Evolutionary conservation across 2,888 invertebrate species (phyloP).

Genomic region (Phyllotreta striolata): DNA sequence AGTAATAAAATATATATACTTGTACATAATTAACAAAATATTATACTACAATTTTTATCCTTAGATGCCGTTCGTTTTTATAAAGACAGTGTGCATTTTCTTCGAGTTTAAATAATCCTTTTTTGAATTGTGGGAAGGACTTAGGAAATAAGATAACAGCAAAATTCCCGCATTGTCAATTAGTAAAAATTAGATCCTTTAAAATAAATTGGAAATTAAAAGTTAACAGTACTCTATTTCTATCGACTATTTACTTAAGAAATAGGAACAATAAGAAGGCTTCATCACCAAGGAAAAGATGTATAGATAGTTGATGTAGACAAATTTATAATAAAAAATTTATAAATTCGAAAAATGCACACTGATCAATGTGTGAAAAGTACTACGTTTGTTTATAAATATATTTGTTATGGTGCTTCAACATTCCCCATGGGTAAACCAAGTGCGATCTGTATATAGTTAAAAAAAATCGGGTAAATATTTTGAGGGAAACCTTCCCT

Average conservation of each 20-base stretch:
- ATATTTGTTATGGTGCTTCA: slow-evolving; percentile 28
- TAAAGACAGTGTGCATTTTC: slow-evolving; percentile 32
- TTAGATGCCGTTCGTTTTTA: slow-evolving; percentile 32
- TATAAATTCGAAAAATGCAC: slow-evolving; percentile 19
- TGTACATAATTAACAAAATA: slow-evolving; percentile 32
- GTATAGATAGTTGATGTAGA: no score
- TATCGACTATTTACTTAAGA: no score
- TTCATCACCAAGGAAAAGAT: no score
- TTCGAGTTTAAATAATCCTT: background rate
- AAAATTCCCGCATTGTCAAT: no score
- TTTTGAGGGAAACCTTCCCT: slow-evolving; percentile 30
- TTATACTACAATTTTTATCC: slow-evolving; percentile 40
- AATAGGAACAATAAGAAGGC: no score
- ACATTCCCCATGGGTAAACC: slow-evolving; percentile 22
- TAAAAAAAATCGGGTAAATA: slow-evolving; percentile 33
- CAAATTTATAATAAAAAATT: background rate
- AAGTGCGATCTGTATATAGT: slow-evolving; percentile 40
- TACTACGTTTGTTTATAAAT: slow-evolving; percentile 32
- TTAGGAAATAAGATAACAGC: no score
- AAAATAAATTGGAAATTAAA: background rate
- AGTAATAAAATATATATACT: slow-evolving; percentile 27
- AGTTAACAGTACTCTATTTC: no score
- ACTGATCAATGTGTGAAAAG: slow-evolving; percentile 47
- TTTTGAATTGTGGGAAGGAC: background rate
- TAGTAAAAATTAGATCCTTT: no score